Evolutionary conservation across 2,888 invertebrate species (phyloP).

Genomic region (Criorhina ranunculi): DNA sequence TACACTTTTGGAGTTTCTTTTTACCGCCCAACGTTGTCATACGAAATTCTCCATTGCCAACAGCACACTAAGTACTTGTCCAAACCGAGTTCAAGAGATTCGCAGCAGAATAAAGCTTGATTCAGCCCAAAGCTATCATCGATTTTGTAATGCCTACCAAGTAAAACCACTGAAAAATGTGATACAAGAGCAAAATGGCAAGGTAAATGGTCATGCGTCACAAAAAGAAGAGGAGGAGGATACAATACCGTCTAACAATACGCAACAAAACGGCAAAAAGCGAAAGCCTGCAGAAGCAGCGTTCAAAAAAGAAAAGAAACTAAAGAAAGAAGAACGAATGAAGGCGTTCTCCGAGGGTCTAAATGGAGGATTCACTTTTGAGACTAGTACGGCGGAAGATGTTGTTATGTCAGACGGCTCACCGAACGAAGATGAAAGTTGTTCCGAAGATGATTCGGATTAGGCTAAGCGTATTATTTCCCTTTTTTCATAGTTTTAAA

Average conservation of each 20-base stretch:
- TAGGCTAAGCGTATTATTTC: constrained; percentile 12
- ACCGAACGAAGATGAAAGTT: constrained; percentile 28
- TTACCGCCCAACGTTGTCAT: constrained; percentile 77
- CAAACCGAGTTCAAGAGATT: constrained; percentile 77
- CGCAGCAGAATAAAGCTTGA: constrained; percentile 78
- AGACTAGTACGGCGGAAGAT: constrained; percentile 29
- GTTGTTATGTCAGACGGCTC: constrained; percentile 57
- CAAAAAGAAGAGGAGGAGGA: constrained; percentile 48
- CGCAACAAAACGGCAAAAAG: constrained; percentile 53
- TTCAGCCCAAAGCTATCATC: constrained; percentile 77
- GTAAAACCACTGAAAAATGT: constrained; percentile 75
- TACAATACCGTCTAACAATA: constrained; percentile 21
- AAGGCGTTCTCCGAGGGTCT: constrained; percentile 79
- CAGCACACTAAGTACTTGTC: constrained; percentile 50
- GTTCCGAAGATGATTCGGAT: constrained; percentile 27
- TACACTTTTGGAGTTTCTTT: constrained; percentile 78
- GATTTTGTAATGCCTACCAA: constrained; percentile 79
- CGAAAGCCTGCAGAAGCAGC: constrained; percentile 62
- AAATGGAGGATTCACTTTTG: constrained; percentile 79
- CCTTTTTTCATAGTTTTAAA: constrained; percentile 33
- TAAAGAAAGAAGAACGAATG: constrained; percentile 80
- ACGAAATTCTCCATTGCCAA: constrained; percentile 73
- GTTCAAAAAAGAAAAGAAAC: constrained; percentile 79
- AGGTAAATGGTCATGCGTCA: constrained; percentile 54
- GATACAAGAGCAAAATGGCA: constrained; percentile 31